These are phyloP conservation scores for Plectropomus leopardus DNA, from an alignment of 2,113 vertebrate species.

Conservation along the genomic window DNA sequence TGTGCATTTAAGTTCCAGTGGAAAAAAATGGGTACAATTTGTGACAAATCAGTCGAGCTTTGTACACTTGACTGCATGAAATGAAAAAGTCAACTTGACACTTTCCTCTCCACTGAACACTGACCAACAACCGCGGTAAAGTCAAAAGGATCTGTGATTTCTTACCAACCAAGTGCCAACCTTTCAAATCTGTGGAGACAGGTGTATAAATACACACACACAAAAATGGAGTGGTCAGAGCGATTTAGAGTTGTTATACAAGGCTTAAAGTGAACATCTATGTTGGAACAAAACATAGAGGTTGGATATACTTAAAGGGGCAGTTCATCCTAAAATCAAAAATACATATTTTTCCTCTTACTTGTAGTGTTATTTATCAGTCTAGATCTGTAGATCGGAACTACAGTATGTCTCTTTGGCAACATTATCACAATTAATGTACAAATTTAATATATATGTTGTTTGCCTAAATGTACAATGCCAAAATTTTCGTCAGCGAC, in stretches of 20 bases:
- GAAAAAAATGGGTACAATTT: slow-evolving; percentile 6
- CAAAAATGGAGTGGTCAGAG: neutral
- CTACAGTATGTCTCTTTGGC: too few relatives aligned
- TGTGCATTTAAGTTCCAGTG: neutral
- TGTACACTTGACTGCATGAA: slow-evolving; percentile 33
- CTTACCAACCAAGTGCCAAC: neutral
- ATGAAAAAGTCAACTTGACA: slow-evolving; percentile 24
- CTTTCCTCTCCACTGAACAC: slow-evolving; percentile 5
- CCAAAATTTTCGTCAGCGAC: too few relatives aligned
- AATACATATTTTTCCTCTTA: too few relatives aligned
- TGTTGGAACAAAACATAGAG: neutral
- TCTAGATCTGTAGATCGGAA: too few relatives aligned
- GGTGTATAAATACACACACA: neutral
- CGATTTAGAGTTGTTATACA: neutral
- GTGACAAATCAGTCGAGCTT: slow-evolving; percentile 2
- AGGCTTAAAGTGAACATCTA: neutral
- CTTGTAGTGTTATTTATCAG: too few relatives aligned
- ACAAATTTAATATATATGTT: too few relatives aligned
- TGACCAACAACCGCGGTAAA: neutral
- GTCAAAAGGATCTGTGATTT: neutral
- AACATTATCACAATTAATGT: too few relatives aligned
- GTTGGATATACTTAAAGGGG: neutral
- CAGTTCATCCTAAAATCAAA: too few relatives aligned
- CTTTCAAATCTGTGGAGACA: neutral
- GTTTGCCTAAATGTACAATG: too few relatives aligned